Evolutionary conservation across 2,888 invertebrate species (phyloP).

Genomic region (Dendrolimus houi): DNA sequence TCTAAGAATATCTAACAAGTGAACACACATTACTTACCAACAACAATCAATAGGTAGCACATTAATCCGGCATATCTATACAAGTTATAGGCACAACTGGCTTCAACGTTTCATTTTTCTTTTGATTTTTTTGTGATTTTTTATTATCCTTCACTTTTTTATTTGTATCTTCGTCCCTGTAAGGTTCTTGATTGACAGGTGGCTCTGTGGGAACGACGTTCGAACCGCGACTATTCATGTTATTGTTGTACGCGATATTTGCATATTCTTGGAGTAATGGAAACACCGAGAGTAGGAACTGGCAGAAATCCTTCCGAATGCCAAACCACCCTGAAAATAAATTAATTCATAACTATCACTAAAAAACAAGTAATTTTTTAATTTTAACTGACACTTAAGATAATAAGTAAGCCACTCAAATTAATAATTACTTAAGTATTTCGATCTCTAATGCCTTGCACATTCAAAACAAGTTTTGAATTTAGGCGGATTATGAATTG

Average conservation of each 20-base stretch:
- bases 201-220: conserved; percentile 48
- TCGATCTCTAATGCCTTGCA: too few species aligned
- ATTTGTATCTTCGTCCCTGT: conserved; percentile 57
- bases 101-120: conserved; percentile 87
- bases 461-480: too few species aligned
- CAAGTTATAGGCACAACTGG: conserved; percentile 92
- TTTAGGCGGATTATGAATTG: too few species aligned
- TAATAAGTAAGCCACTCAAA: too few species aligned
- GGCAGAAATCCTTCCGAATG: conserved; percentile 97
- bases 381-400: too few species aligned
- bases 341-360: not conserved
- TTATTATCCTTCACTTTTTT: conserved; percentile 74
- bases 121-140: conserved; percentile 80
- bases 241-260: conserved; percentile 95
- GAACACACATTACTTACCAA: conserved; percentile 49
- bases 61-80: conserved; percentile 94
- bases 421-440: too few species aligned
- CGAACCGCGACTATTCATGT: conserved; percentile 43
- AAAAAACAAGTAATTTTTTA: too few species aligned
- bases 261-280: conserved; percentile 98
- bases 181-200: conserved; percentile 58
- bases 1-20: conserved; percentile 35
- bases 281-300: conserved; percentile 95
- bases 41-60: conserved; percentile 6
- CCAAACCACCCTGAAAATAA: conserved; percentile 96